Evolutionary conservation across 2,113 vertebrate species (phyloP).

Genomic region (Theristicus caerulescens): DNA sequence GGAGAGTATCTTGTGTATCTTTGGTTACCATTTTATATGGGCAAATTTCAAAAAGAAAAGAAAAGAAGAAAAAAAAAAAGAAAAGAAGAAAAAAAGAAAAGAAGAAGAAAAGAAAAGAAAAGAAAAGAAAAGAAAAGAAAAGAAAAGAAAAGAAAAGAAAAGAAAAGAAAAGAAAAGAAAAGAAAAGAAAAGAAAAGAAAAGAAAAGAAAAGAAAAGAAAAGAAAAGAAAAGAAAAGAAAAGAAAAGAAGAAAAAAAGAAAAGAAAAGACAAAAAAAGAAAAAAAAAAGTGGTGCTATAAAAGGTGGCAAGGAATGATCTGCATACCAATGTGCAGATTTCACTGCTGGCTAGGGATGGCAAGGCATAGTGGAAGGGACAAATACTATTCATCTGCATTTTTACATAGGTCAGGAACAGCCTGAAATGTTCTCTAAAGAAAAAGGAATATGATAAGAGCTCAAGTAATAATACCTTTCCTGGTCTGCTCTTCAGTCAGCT

Average conservation of each 20-base stretch:
- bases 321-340: not conserved
- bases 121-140: no score
- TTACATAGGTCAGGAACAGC: not conserved
- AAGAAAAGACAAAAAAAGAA: fast-evolving
- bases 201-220: not conserved
- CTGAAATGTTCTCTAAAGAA: not conserved
- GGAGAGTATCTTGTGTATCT: not conserved
- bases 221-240: not conserved
- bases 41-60: not conserved
- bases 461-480: not conserved
- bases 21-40: not conserved
- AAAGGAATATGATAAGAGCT: not conserved
- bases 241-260: not conserved
- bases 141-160: no score
- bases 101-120: not conserved
- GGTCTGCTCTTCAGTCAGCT: not conserved
- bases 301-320: not conserved
- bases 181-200: fast-evolving
- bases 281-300: not conserved
- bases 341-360: not conserved
- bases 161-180: not conserved
- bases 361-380: not conserved
- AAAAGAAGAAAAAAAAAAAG: not conserved
- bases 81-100: not conserved
- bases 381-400: not conserved